Conservation (phyloP, 2,113 vertebrate species). For the Penelope pileata region DNA sequence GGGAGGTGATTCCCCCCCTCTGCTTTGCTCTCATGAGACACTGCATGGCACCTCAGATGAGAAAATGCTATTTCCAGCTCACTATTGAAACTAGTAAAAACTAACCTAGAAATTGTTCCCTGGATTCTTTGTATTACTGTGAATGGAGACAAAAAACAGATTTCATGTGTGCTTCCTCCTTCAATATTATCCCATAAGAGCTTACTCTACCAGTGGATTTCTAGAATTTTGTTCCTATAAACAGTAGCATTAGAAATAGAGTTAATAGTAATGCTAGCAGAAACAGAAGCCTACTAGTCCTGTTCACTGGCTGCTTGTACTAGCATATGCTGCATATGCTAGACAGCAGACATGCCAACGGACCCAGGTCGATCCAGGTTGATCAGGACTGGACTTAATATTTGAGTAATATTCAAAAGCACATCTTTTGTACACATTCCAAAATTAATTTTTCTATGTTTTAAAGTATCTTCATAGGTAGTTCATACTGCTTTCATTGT, state of each 20-base stretch:
- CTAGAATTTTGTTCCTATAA: not conserved
- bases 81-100: not conserved
- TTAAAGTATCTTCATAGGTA: not conserved
- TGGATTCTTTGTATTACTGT: not conserved
- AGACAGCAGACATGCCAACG: not conserved
- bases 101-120: not conserved
- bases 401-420: not conserved
- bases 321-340: not conserved
- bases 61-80: not conserved
- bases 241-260: not conserved
- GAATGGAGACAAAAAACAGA: not conserved
- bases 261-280: not conserved
- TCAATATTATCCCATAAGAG: not conserved
- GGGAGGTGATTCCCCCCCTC: not conserved
- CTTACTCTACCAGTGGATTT: not conserved
- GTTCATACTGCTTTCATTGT: not conserved
- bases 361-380: not conserved
- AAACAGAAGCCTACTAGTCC: not conserved
- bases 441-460: not conserved
- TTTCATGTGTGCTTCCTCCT: not conserved
- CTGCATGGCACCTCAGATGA: not conserved
- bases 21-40: not conserved
- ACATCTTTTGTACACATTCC: not conserved
- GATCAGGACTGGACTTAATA: not conserved
- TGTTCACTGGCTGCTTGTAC: not conserved